Conservation (phyloP, 2,113 vertebrate genomes). For the Tringa solitaria region DNA sequence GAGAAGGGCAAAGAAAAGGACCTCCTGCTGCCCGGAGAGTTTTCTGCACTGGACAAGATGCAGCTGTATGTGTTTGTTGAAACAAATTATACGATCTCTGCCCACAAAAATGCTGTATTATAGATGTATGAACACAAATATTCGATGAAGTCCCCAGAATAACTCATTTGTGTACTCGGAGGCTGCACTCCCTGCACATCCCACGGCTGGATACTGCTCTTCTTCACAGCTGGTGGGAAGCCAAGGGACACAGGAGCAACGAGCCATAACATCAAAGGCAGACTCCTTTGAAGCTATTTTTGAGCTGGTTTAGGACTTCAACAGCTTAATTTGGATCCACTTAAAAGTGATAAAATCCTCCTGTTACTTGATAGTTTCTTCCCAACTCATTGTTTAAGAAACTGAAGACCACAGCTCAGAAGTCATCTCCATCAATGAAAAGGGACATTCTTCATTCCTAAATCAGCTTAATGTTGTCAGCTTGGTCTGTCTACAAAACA, state of each 20-base stretch:
- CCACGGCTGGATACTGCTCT: neutral
- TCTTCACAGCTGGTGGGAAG: neutral
- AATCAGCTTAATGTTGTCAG: neutral
- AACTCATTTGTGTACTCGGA: neutral
- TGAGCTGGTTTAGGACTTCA: neutral
- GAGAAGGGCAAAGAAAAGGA: neutral
- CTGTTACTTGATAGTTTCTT: neutral
- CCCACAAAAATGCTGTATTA: neutral
- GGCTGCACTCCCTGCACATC: too few species aligned
- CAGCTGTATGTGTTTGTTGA: neutral
- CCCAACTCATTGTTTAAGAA: neutral
- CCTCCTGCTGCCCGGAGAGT: neutral
- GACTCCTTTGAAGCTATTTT: neutral
- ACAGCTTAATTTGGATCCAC: neutral
- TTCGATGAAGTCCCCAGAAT: neutral
- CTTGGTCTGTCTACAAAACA: neutral
- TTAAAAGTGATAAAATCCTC: neutral
- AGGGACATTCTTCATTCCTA: neutral
- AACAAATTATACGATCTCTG: accelerated
- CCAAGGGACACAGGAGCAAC: neutral
- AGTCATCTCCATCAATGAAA: neutral
- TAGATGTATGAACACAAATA: neutral
- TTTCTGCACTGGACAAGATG: neutral
- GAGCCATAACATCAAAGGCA: neutral
- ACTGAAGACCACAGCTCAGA: neutral